A percentile compares a stretch with the other conserved stretches of the same genome.
phyloP scores from a whole-genome alignment of 2,888 invertebrate genomes.

The Phengaris alcon region DNA sequence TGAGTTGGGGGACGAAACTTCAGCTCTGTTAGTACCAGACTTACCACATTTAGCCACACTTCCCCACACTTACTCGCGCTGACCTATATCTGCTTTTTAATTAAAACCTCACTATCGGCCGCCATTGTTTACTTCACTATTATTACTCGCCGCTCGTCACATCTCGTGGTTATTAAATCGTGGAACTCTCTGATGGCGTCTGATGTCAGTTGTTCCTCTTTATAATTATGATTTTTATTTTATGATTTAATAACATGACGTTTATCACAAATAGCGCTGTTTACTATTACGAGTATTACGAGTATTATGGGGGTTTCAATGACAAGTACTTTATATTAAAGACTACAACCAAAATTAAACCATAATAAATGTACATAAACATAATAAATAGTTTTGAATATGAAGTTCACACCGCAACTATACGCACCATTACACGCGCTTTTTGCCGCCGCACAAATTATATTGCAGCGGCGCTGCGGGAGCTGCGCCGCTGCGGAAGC shows the following conservation, averaged over 20 bases:
- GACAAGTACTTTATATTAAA: too few relatives aligned
- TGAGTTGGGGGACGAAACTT: background rate
- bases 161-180: conserved; percentile 8
- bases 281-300: too few relatives aligned
- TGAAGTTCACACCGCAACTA: too few relatives aligned
- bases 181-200: background rate
- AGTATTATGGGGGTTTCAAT: too few relatives aligned
- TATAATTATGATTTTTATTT: background rate
- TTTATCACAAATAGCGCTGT: too few relatives aligned
- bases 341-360: too few relatives aligned
- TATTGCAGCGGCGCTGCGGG: too few relatives aligned
- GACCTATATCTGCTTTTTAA: conserved; percentile 16
- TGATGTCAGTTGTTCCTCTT: background rate
- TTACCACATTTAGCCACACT: background rate
- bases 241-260: background rate
- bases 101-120: conserved; percentile 1
- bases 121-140: conserved; percentile 10
- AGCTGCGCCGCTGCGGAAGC: too few relatives aligned
- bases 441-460: too few relatives aligned
- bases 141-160: conserved; percentile 9
- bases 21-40: background rate
- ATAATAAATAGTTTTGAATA: too few relatives aligned
- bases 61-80: background rate
- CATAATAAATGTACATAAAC: too few relatives aligned
- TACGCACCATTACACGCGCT: too few relatives aligned